Conservation (phyloP, 1,140 invertebrate genomes). For the Scaptomyza hsui region DNA sequence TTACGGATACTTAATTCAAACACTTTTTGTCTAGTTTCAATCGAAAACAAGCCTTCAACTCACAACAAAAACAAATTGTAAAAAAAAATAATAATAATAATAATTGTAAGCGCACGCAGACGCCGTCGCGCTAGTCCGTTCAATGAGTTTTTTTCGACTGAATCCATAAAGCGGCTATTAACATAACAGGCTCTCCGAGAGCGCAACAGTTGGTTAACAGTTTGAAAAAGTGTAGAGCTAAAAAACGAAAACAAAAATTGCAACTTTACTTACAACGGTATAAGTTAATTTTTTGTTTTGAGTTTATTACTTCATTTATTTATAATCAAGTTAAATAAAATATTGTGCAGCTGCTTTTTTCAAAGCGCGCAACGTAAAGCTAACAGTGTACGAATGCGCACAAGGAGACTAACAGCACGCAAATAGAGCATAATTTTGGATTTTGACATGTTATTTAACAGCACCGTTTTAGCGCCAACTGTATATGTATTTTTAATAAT, state of each 20-base stretch:
- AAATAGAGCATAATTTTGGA: not conserved
- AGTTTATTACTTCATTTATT: no score
- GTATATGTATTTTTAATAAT: no score
- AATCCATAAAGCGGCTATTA: conserved; percentile 29
- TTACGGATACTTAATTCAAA: conserved; percentile 27
- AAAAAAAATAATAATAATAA: conserved; percentile 42
- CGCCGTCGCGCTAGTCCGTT: conserved; percentile 41
- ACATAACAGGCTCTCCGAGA: conserved; percentile 30
- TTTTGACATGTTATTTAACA: conserved; percentile 8
- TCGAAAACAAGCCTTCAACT: conserved; percentile 29
- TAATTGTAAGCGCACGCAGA: conserved; percentile 46
- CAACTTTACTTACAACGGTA: not conserved
- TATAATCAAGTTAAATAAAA: no score
- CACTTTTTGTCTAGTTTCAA: conserved; percentile 36
- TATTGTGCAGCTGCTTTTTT: not conserved
- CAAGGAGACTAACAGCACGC: not conserved
- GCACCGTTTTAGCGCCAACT: conserved; percentile 20
- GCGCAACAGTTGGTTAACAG: conserved; percentile 51
- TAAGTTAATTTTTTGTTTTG: not conserved
- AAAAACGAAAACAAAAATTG: not conserved
- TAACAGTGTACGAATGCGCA: conserved; percentile 17
- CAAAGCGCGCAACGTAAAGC: conserved; percentile 4
- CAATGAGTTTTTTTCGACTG: conserved; percentile 45
- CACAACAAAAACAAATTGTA: conserved; percentile 47
- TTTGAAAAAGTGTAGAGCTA: not conserved